A percentile compares a stretch with the other conserved stretches of the same genome.
These are phyloP conservation scores for Paedocypris sp. DNA, from an alignment of 2,113 vertebrate genomes.

Conservation along the genomic window DNA sequence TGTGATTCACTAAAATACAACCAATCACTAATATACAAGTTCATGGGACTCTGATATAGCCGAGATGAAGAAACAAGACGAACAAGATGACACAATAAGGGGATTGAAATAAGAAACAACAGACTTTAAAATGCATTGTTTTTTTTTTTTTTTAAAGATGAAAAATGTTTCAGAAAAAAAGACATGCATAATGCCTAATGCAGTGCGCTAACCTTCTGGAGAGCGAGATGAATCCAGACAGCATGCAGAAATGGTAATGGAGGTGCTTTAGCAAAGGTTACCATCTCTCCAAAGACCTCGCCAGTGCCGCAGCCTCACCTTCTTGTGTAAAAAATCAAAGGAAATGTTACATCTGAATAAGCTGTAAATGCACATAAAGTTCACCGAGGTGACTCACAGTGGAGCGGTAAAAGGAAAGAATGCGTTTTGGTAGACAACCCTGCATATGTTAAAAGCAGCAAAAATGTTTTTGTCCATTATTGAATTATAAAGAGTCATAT, in stretches of 20 bases:
- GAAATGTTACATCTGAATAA: conserved; percentile 36
- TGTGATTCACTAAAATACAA: too few species aligned
- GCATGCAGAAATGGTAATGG: conserved; percentile 30
- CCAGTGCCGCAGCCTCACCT: not conserved
- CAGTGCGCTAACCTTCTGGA: conserved; percentile 31
- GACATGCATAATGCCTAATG: conserved; percentile 36
- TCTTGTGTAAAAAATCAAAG: conserved; percentile 15
- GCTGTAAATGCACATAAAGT: conserved; percentile 20
- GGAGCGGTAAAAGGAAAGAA: not conserved
- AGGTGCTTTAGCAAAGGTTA: conserved; percentile 40
- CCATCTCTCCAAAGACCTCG: conserved; percentile 15
- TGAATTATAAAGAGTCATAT: not conserved
- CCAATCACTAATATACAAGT: too few species aligned
- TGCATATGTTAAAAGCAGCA: not conserved
- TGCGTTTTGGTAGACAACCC: not conserved
- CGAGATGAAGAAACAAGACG: too few species aligned
- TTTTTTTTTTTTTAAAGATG: too few species aligned
- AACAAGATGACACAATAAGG: too few species aligned
- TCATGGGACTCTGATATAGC: too few species aligned
- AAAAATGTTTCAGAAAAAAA: conserved; percentile 23
- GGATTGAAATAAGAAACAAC: not conserved
- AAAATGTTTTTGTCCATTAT: conserved; percentile 4
- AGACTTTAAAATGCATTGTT: not conserved
- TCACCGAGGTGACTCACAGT: conserved; percentile 8
- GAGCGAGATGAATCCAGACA: conserved; percentile 23